phyloP scores from a whole-genome alignment of 2,797 vertebrate species.

The Falco berigora region DNA sequence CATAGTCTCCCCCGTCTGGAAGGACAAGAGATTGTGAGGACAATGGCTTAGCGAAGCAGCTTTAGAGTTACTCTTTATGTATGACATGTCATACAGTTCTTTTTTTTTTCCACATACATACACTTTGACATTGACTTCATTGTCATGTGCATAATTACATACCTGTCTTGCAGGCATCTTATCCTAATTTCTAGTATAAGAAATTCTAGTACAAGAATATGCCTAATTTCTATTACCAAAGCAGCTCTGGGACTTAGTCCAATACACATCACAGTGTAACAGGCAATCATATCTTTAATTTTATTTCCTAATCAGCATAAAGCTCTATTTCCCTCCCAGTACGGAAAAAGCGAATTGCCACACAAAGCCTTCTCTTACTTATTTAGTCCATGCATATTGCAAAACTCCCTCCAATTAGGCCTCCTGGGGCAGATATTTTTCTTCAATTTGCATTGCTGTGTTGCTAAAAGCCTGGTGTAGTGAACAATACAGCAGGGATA shows the following conservation, averaged over 20 bases:
- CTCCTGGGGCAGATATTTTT: not conserved
- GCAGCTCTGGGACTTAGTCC: not conserved
- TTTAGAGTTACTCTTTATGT: not conserved
- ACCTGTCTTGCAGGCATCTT: not conserved
- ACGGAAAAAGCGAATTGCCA: not conserved
- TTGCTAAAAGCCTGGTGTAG: not conserved
- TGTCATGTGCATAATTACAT: not conserved
- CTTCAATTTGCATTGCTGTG: accelerated
- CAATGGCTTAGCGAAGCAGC: not conserved
- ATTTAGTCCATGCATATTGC: not conserved
- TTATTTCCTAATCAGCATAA: not conserved
- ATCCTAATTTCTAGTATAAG: not conserved
- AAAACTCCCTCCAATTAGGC: not conserved
- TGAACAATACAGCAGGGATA: not conserved
- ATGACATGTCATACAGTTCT: not conserved
- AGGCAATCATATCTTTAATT: not conserved
- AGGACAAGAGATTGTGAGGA: not conserved
- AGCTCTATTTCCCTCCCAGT: not conserved
- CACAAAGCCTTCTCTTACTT: not conserved
- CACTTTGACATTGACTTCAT: not conserved
- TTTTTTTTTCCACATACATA: not conserved
- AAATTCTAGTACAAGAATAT: no score
- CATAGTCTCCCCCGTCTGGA: not conserved
- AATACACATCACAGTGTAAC: not conserved
- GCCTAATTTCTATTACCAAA: not conserved